These are phyloP conservation scores for Amphiura filiformis DNA, from an alignment of 35 echinoderm and acorn worm species.

Conservation along the genomic window DNA sequence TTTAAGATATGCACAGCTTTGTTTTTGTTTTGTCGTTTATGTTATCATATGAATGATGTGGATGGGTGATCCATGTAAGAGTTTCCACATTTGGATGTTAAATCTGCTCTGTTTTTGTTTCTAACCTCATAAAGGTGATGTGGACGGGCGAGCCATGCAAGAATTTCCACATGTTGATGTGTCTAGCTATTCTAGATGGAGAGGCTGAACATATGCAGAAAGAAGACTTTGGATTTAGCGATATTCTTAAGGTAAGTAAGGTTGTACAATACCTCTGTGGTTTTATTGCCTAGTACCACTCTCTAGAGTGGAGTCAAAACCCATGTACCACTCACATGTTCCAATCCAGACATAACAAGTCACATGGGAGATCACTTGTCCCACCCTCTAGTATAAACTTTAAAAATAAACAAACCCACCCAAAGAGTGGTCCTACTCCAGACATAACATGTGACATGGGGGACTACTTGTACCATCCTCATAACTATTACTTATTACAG, in stretches of 20 bases:
- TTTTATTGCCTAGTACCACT: too few species aligned
- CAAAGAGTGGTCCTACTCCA: too few species aligned
- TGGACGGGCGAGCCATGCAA: conserved; percentile 92
- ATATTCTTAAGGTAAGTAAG: conserved; percentile 89
- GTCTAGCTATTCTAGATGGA: conserved; percentile 75
- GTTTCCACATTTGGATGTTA: conserved; percentile 60
- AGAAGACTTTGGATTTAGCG: conserved; percentile 89
- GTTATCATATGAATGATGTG: conserved; percentile 88
- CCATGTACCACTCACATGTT: not conserved
- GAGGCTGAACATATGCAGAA: conserved; percentile 64
- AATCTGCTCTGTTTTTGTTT: too few species aligned
- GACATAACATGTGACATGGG: too few species aligned
- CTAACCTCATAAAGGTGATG: conserved; percentile 61
- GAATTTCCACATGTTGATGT: conserved; percentile 90
- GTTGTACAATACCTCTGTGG: not conserved
- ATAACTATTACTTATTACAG: not conserved
- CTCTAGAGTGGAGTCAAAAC: too few species aligned
- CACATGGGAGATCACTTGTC: too few species aligned
- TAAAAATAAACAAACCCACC: too few species aligned
- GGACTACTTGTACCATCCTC: too few species aligned
- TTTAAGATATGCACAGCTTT: too few species aligned
- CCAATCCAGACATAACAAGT: not conserved
- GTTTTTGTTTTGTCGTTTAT: too few species aligned
- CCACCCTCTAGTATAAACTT: too few species aligned
- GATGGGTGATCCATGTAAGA: conserved; percentile 87